Evolutionary conservation across 64 coral and sea anemone species (phyloP), one percentile per base, ranked within the genome.

Genomic region (Catalaphyllia jardinei): DNA sequence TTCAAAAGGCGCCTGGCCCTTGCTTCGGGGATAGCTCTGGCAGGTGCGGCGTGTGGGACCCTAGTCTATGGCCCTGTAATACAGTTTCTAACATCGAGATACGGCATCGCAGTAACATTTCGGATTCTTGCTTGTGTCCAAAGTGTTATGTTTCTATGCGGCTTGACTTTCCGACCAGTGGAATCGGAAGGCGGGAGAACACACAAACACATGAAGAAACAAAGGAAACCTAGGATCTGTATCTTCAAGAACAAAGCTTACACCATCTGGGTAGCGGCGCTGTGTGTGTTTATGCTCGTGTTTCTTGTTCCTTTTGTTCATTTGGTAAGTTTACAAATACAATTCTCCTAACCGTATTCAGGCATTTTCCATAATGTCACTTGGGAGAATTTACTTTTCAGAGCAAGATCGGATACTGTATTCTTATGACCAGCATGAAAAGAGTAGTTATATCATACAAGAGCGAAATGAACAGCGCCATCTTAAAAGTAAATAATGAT

Each of bases 251-350:
- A 89, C 46, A 80, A 39, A 73, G 77, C 38, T 52, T 89, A 89
- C 65, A 49, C n/a, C 27, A 29, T 81, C 28, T 80, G 39, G 88
- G 52, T 81, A 7, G 69, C 28, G 0, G 12, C 88, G 28, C 77
- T 89, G 4, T 89, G 60, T 17, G 69, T 42, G 27, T 59, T 89
- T 31, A 89, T 89, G 88, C 10, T 89, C 22, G 88, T 89, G 16
- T 89, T 89, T 27, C 17, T 89, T 20, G 88, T 89, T 17, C 88
- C 88, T 38, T 81, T 81, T 60, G 88, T 89, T 38, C 88, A 89
- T 89, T 80, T 89, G 88, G 88, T 89, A 89, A 89, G 88, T 81
- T 28, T 19, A 35, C 22, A 8, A 1, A 3, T 4, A 7, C 62
- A 65, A 18, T 65, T 11, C 22, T 27, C 11, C 0, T n/a, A 27